Evolutionary conservation across 1,140 invertebrate genomes (phyloP).

Genomic region (Drosophila parabipectinata): DNA sequence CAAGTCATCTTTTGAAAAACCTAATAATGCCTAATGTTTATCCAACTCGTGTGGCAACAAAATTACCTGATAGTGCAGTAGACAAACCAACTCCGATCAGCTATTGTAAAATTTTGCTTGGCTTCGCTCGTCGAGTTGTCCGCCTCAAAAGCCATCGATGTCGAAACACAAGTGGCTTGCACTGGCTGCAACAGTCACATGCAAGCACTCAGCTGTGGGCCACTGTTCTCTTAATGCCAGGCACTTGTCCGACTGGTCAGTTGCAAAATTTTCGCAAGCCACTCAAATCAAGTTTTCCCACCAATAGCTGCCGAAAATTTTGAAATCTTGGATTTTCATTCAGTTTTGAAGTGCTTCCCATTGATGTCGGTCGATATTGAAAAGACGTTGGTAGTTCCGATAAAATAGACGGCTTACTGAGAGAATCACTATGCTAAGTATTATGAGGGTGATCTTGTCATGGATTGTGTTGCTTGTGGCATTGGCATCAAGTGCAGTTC

Average conservation of each 20-base stretch:
- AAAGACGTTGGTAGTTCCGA: constrained; percentile 4
- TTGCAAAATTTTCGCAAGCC: constrained; percentile 61
- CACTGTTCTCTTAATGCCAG: constrained; percentile 38
- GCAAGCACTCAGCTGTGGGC: constrained; percentile 30
- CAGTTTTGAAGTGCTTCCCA: constrained; percentile 65
- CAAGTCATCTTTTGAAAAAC: not conserved
- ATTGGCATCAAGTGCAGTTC: constrained; percentile 23
- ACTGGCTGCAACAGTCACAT: constrained; percentile 30
- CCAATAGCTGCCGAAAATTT: constrained; percentile 56
- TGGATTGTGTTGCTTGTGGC: constrained; percentile 37
- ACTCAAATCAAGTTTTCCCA: constrained; percentile 75
- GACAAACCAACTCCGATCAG: not conserved
- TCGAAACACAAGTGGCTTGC: constrained; percentile 48
- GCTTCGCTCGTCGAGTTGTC: constrained; percentile 1
- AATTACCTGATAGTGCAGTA: not conserved
- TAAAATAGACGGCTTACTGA: constrained; percentile 7
- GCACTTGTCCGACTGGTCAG: constrained; percentile 39
- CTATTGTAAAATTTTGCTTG: not conserved
- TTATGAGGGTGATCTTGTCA: constrained; percentile 22
- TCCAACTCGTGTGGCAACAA: not conserved
- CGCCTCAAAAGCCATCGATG: constrained; percentile 31
- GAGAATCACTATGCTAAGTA: constrained; percentile 6
- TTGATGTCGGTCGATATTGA: constrained; percentile 42
- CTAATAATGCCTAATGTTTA: not conserved
- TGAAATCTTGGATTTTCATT: constrained; percentile 57